These are phyloP conservation scores for Gortyna flavago DNA, from an alignment of 2,888 invertebrate species.

Conservation along the genomic window DNA sequence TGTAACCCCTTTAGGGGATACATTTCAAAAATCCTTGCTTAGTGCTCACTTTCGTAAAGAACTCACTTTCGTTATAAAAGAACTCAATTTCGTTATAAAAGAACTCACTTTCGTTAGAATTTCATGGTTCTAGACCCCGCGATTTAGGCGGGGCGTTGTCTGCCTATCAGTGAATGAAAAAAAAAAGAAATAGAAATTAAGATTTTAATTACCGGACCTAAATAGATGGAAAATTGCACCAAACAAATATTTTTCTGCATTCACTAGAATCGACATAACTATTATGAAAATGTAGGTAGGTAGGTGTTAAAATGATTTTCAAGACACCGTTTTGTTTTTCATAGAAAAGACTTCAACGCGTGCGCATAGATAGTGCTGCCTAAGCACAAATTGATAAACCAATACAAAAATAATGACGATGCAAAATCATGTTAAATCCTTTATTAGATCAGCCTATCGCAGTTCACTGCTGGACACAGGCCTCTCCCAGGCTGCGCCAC, in stretches of 20 bases:
- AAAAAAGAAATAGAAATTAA: no score
- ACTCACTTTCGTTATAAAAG: background rate
- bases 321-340: background rate
- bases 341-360: constrained; percentile 73
- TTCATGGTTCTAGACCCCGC: no score
- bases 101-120: background rate
- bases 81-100: no score
- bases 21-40: no score
- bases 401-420: background rate
- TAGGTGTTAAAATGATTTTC: background rate
- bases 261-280: background rate
- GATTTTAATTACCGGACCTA: no score
- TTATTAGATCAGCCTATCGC: no score
- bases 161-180: no score
- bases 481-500: no score
- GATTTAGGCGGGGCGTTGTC: background rate
- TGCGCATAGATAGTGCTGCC: background rate
- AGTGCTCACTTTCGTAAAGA: no score
- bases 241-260: background rate
- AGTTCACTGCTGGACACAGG: no score
- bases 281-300: background rate
- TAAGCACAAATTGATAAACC: background rate
- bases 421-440: background rate
- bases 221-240: background rate
- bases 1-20: background rate